Conservation (phyloP, 1,140 invertebrate species). For the Nautilus pompilius region DNA sequence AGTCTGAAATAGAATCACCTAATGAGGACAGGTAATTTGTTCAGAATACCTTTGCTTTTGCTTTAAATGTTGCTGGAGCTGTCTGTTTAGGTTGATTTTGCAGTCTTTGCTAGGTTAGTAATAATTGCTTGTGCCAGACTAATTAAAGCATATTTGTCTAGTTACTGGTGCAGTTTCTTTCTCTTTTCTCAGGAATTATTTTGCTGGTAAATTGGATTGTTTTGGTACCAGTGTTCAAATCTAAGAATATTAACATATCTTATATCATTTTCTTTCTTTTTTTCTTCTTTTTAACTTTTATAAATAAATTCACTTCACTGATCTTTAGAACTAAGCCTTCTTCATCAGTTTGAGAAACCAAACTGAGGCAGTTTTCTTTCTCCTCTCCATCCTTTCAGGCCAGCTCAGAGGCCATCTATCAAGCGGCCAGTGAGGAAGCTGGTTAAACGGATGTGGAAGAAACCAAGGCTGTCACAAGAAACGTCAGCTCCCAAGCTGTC, state of each 20-base stretch:
- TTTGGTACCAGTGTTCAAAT: no score
- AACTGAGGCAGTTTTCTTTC: no score
- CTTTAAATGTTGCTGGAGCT: no score
- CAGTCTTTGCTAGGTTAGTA: no score
- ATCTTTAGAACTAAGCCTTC: neutral
- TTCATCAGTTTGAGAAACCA: neutral
- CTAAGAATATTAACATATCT: no score
- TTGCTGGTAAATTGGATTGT: no score
- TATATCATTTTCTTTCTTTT: neutral
- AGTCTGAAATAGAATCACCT: conserved; percentile 72
- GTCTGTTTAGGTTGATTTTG: no score
- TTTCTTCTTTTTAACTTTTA: neutral
- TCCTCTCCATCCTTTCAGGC: conserved; percentile 13
- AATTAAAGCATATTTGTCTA: no score
- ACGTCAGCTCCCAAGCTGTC: neutral
- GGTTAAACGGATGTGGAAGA: conserved; percentile 66
- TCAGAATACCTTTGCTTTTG: no score
- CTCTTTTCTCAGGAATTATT: no score
- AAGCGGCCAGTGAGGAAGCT: conserved; percentile 59
- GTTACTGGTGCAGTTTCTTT: no score
- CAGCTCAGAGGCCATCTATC: conserved; percentile 59
- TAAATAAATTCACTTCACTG: neutral
- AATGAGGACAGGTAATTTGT: neutral
- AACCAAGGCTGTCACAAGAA: conserved; percentile 39
- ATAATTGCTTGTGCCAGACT: no score